Evolutionary conservation across 92 coral and sea anemone species (phyloP), one percentile per base, ranked within the genome.

Genomic region (Epizoanthus stellaris): DNA sequence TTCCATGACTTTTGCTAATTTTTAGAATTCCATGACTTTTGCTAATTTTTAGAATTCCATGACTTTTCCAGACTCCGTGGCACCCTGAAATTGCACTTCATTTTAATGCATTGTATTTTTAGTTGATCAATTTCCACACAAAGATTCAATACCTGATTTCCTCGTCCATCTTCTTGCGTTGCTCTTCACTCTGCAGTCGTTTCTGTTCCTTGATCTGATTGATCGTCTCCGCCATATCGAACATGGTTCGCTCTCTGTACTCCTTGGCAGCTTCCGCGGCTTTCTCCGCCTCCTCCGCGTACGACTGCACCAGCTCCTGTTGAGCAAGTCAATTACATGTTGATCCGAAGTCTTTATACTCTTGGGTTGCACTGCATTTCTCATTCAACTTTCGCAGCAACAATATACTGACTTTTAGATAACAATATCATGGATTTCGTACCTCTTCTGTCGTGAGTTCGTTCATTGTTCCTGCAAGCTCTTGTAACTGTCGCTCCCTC

Each of bases 381-480:
- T 21, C 65, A 21, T 60, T 21, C 81, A 61, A 9, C 15, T 30
- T 30, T 1, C 36, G 36, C 36, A 30, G 36, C 36, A 30, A 30
- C 1, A 30, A 30, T 30, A 30, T 30, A 1, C 36, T 30, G 1
- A 30, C 36, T 0, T 30, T 30, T 30, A 30, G 36, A 30, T 70
- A 42, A 67, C 20, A 67, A 6, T 13, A 42, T 40, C 47, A 80
- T 38, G 21, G 20, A 10, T 39, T 30, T 5, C 74, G 23, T 67
- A 96, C 98, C 98, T 96, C 98, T 86, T 94, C 94, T 13, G 98
- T 85, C 17, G 94, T 90, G 13, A 96, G 94, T 43, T 96, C 98
- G 42, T 89, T 91, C 98, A 96, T 96, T 39, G 98, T 96, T 74
- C 98, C 98, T 81, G 98, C 98, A 49, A 96, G 95, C 80, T 96